Evolutionary conservation across 2,113 vertebrate genomes (phyloP).

Genomic region (Myotis brandtii): DNA sequence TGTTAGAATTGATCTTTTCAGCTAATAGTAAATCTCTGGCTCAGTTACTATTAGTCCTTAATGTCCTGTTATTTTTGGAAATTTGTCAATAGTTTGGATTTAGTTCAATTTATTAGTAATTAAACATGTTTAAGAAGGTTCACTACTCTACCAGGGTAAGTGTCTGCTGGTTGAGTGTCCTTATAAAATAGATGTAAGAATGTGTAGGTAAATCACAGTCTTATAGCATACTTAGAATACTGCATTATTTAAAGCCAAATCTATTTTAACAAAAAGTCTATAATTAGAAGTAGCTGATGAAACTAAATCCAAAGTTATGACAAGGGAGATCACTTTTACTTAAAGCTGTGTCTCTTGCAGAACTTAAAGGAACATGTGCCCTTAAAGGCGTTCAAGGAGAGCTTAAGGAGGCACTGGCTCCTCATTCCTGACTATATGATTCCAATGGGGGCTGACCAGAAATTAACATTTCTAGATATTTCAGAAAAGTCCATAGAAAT

Average conservation of each 20-base stretch:
- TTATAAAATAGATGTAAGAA: neutral
- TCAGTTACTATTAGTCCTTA: neutral
- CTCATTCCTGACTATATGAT: neutral
- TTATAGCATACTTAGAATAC: neutral
- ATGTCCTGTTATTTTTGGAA: neutral
- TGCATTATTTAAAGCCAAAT: neutral
- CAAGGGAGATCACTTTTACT: neutral
- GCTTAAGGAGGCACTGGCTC: neutral
- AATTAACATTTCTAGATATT: neutral
- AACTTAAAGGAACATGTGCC: neutral
- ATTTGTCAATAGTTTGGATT: neutral
- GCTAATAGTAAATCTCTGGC: neutral
- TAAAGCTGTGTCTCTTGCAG: neutral
- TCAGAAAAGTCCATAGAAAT: neutral
- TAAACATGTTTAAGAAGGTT: neutral
- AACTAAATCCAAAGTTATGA: conserved; percentile 5
- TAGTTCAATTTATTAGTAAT: conserved; percentile 80
- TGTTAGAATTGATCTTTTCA: neutral
- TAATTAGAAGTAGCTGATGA: neutral
- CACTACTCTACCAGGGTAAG: neutral
- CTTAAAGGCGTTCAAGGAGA: neutral
- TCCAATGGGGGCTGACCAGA: neutral
- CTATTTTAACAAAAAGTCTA: neutral
- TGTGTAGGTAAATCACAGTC: neutral
- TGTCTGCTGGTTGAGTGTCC: neutral